Evolutionary conservation across 2,888 invertebrate genomes (phyloP), one percentile per base, ranked within the genome.

Genomic region (Melangyna quadrimaculata): DNA sequence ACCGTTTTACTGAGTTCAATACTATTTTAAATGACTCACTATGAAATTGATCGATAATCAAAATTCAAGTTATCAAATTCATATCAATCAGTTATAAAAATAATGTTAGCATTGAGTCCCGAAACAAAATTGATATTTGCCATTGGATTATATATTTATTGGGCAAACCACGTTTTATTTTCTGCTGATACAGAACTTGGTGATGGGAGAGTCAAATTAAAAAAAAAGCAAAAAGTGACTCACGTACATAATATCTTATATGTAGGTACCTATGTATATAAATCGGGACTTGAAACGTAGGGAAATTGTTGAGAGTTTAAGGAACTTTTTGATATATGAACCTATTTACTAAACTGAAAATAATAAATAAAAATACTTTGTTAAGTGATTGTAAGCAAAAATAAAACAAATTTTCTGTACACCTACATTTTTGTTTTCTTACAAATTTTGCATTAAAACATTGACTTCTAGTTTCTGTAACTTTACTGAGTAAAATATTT

Each of bases 151-250:
- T 29, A 35, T 14, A 7, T 35, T 12, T 32, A 14, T 29, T 48
- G 32, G 32, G 27, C 43, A 2, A 67, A 67, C 32, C 65, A 67
- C 65, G 51, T 51, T 67, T 67, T 51, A 22, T 51, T 51, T 65
- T 51, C 35, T 27, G 67, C 67, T 67, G 67, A 67, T 51, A 35
- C 22, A 51, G 24, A 51, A 51, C 10, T n/a, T 22, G 45, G 48
- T 35, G n/a, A 51, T 24, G 5, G 5, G 48, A 32, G 22, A 48
- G 10, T 51, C 35, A 35, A 24, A 22, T 51, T 35, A 19, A 63
- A 45, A 61, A 40, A 40, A 12, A 6, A 29, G 4, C 14, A 12
- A 14, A 22, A n/a, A 24, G 51, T 67, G 67, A 67, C 10, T 67
- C 67, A 67, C 48, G n/a, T n/a, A n/a, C n/a, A n/a, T n/a, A n/a